Evolutionary conservation across 2,888 invertebrate genomes (phyloP), one percentile per base, ranked within the genome.

Genomic region (Magallana nippona): DNA sequence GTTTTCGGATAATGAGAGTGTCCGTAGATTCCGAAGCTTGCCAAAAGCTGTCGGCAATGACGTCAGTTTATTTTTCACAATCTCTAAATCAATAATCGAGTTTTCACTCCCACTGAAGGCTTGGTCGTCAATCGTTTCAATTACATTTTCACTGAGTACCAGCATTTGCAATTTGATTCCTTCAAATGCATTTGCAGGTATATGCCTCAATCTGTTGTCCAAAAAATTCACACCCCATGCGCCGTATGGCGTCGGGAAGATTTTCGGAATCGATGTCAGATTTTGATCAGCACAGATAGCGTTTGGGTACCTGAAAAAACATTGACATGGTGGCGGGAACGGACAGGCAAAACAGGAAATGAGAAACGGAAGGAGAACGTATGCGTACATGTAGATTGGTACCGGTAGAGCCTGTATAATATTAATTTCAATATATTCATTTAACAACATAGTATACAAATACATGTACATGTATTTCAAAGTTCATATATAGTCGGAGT

Each of bases 21-120:
- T 56, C 44, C 10, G 77, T 2, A 83, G 44, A 2, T 81, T 80
- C 10, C 55, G 27, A 77, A 83, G 32, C 57, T 56, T 81, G 19
- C 79, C 83, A 27, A 83, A 60, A 44, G 80, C 78, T 19, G 78
- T 44, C 10, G 83, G 83, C 32, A 83, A 11, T 13, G 77, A 19
- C 17, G 71, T 27, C 27, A 83, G 22, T 17, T 83, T 81, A 78
- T 83, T 83, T 57, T 27, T 56, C 44, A 22, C 58, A 5, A 83
- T n/a, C 22, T 81, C 58, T n/a, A 83, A 81, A 44, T 78, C 27
- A 32, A 44, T n/a, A 13, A 83, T 27, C n/a, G 78, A 58, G 44
- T 81, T 55, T 58, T 83, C 83, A 27, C 80, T 81, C 10, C 83
- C 83, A 55, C 11, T 44, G 17, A 83, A 81, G 5, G 83, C 80